Conservation (phyloP, 2,797 vertebrate species). For the Spinus pinus region DNA sequence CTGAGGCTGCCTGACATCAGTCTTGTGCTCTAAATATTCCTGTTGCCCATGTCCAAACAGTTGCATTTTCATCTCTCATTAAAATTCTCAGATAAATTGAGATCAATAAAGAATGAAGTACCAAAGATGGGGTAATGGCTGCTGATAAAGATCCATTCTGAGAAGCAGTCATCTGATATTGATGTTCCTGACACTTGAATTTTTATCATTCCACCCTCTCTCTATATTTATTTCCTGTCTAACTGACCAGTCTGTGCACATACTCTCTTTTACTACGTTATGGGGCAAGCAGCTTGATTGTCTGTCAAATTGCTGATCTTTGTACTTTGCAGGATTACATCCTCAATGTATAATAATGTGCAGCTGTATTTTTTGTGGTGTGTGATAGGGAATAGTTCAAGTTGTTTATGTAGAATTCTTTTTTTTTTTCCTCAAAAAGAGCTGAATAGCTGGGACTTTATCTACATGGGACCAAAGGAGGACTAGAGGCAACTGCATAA, state of each 20-base stretch:
- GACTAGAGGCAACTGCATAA: neutral
- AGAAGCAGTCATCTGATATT: neutral
- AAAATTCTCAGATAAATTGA: neutral
- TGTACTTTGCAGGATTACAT: neutral
- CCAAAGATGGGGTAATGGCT: neutral
- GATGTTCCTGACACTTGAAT: neutral
- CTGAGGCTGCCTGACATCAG: neutral
- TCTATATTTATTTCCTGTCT: neutral
- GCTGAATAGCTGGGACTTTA: neutral
- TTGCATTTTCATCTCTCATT: neutral
- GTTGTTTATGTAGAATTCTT: neutral
- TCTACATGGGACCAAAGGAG: neutral
- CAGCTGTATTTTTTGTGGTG: neutral
- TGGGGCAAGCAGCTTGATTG: neutral
- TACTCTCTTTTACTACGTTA: neutral
- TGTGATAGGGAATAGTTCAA: neutral
- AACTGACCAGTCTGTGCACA: neutral
- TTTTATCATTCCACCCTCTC: neutral
- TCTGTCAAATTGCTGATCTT: neutral
- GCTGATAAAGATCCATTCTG: neutral
- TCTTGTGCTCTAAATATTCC: neutral
- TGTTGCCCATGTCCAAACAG: neutral
- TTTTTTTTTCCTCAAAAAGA: neutral
- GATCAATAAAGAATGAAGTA: neutral
- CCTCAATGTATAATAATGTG: neutral